These are phyloP conservation scores for Carposina sasakii DNA, from an alignment of 1,140 invertebrate genomes.

Conservation along the genomic window DNA sequence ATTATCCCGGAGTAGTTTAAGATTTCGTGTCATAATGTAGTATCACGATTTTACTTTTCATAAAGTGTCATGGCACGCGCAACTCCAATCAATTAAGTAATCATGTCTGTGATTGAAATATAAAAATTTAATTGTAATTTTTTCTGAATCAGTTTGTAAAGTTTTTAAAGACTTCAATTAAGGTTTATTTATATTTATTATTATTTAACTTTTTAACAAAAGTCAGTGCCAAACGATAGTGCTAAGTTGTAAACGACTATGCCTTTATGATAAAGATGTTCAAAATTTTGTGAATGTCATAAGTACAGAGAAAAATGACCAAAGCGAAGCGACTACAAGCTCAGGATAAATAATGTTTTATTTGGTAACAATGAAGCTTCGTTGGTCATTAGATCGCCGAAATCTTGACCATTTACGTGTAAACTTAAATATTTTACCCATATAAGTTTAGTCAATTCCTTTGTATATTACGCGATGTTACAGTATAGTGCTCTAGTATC, in stretches of 20 bases:
- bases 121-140: slow-evolving; percentile 46
- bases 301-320: slow-evolving; percentile 34
- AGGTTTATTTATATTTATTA: slow-evolving; percentile 47
- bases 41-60: slow-evolving; percentile 52
- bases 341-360: slow-evolving; percentile 15
- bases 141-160: slow-evolving; percentile 36
- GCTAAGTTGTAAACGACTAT: slow-evolving; percentile 61
- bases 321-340: slow-evolving; percentile 31
- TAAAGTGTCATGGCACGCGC: slow-evolving; percentile 56
- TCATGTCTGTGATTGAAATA: slow-evolving; percentile 67
- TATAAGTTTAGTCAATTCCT: slow-evolving; percentile 69
- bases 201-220: slow-evolving; percentile 52
- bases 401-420: slow-evolving; percentile 69
- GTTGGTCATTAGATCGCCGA: slow-evolving; percentile 64
- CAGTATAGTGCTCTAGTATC: slow-evolving; percentile 50
- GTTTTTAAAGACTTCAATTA: slow-evolving; percentile 43
- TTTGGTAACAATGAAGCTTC: slow-evolving; percentile 35
- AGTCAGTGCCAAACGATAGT: slow-evolving; percentile 69
- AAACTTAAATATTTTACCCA: slow-evolving; percentile 66
- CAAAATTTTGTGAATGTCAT: slow-evolving; percentile 40
- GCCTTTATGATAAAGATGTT: slow-evolving; percentile 46
- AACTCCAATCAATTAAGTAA: slow-evolving; percentile 43
- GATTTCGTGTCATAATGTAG: slow-evolving; percentile 69
- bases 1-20: slow-evolving; percentile 65
- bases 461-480: slow-evolving; percentile 68